These are phyloP conservation scores for Yoshiicerus persimilis DNA, from an alignment of 1,140 invertebrate genomes.

Conservation along the genomic window DNA sequence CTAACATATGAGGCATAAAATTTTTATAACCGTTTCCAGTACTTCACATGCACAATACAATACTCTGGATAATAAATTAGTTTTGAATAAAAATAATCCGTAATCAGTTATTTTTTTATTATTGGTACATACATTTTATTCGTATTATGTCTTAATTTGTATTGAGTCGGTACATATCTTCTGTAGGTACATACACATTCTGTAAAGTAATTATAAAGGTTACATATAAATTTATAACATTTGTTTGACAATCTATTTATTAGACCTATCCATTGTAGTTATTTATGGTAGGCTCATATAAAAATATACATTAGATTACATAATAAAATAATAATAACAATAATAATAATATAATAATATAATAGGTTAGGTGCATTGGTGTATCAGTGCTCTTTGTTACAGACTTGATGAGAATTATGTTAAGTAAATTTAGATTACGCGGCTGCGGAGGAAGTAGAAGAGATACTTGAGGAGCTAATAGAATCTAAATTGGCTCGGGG, in stretches of 20 bases:
- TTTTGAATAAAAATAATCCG: not conserved
- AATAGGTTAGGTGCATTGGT: not conserved
- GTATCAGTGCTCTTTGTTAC: not conserved
- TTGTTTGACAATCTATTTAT: not conserved
- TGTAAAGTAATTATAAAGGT: not conserved
- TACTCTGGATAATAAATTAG: not conserved
- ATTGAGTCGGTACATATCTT: not conserved
- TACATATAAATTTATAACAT: not conserved
- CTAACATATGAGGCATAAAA: too few species aligned
- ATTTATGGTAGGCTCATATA: not conserved
- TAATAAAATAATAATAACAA: not conserved
- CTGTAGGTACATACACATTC: not conserved
- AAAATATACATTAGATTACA: conserved; percentile 23
- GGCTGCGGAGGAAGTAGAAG: not conserved
- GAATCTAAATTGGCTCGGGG: not conserved
- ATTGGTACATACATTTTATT: not conserved
- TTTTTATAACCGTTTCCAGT: too few species aligned
- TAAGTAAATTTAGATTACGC: not conserved
- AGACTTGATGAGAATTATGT: not conserved
- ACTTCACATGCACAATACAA: too few species aligned
- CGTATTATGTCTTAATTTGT: not conserved
- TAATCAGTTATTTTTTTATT: too few species aligned
- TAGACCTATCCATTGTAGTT: not conserved
- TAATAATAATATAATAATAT: not conserved
- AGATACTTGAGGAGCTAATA: not conserved